phyloP scores from a whole-genome alignment of 2,797 vertebrate species.

The Pantherophis alleghaniensis region DNA sequence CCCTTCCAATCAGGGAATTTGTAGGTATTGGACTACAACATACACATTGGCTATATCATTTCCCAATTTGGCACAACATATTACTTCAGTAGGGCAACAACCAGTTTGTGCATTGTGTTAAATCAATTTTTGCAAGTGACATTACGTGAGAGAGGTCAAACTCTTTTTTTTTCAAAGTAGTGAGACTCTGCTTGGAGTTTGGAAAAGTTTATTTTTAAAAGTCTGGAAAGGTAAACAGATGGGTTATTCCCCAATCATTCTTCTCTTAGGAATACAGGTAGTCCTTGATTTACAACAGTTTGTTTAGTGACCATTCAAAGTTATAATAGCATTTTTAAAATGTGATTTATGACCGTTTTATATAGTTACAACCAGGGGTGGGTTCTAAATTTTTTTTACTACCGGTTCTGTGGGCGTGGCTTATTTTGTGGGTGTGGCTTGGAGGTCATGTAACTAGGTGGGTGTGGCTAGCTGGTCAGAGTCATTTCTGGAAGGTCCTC shows the following conservation, averaged over 20 bases:
- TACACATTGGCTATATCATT: background rate
- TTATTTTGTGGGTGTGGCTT: too few relatives aligned
- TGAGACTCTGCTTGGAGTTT: background rate
- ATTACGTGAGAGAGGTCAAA: background rate
- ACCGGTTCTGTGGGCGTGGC: too few relatives aligned
- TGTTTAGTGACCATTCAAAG: too few relatives aligned
- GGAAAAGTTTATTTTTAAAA: background rate
- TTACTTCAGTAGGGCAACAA: background rate
- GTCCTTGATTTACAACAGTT: too few relatives aligned
- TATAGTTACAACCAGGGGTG: too few relatives aligned
- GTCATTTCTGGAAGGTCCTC: too few relatives aligned
- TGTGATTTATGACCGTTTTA: too few relatives aligned
- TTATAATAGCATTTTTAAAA: too few relatives aligned
- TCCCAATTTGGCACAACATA: background rate
- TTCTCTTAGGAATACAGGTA: background rate
- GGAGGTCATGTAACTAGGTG: too few relatives aligned
- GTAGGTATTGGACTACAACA: background rate
- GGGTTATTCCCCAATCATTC: background rate
- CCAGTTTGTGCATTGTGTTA: background rate
- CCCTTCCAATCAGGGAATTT: background rate
- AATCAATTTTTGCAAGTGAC: background rate
- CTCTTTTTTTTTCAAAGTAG: background rate
- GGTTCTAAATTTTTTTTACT: too few relatives aligned
- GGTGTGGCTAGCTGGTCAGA: too few relatives aligned
- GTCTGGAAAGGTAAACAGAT: background rate